Conservation (phyloP, 2,113 vertebrate genomes). For the Otocyon megalotis region DNA sequence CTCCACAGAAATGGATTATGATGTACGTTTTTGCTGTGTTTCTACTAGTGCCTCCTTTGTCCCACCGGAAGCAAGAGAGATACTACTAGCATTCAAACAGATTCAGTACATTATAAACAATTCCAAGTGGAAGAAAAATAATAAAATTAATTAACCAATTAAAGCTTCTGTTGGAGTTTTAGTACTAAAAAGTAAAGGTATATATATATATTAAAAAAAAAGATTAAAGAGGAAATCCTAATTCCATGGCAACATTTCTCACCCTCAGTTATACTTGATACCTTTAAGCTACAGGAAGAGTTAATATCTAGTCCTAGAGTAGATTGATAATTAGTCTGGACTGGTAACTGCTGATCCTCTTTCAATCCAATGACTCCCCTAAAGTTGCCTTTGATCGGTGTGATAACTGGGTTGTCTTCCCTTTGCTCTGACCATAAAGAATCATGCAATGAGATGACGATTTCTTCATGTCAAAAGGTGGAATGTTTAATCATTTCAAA, state of each 20-base stretch:
- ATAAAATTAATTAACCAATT: neutral
- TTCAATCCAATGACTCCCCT: neutral
- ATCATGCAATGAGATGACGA: neutral
- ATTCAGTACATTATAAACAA: neutral
- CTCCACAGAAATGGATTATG: neutral
- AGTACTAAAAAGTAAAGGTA: neutral
- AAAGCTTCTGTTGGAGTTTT: neutral
- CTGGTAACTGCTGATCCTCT: neutral
- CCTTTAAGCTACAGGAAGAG: neutral
- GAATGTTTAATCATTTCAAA: neutral
- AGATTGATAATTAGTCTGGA: neutral
- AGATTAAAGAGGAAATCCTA: neutral
- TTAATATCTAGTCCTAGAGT: neutral
- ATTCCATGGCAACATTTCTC: conserved; percentile 11
- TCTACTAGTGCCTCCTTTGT: neutral
- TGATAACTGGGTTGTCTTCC: neutral
- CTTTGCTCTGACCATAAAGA: neutral
- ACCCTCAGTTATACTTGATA: neutral
- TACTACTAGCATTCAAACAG: neutral
- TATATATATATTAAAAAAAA: neutral
- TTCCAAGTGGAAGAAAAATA: neutral
- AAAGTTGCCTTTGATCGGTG: neutral
- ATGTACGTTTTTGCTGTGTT: neutral
- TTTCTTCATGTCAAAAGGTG: neutral
- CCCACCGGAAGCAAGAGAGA: neutral